Conservation (phyloP, 2,888 invertebrate genomes). For the Ametastegia equiseti region DNA sequence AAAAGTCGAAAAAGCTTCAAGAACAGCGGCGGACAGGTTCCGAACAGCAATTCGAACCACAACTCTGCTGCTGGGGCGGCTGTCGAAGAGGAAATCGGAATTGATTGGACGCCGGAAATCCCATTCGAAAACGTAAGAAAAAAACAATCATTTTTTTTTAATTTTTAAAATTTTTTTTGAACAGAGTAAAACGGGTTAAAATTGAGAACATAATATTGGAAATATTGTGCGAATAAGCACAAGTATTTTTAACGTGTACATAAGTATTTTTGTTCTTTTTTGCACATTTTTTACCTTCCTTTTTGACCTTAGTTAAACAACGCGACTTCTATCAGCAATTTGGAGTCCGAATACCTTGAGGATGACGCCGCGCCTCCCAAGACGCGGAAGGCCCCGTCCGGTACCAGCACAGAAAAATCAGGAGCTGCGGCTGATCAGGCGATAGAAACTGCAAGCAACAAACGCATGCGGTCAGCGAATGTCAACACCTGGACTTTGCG, state of each 20-base stretch:
- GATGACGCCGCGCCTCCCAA: constrained; percentile 71
- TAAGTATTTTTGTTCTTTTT: too few relatives aligned
- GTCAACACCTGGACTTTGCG: constrained; percentile 92
- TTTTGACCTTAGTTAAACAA: constrained; percentile 69
- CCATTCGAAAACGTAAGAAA: constrained; percentile 90
- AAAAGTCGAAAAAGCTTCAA: constrained; percentile 74
- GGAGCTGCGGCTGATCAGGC: constrained; percentile 88
- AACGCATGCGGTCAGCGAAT: constrained; percentile 91
- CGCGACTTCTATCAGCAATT: constrained; percentile 71
- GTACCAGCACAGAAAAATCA: constrained; percentile 60
- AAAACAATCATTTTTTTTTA: too few relatives aligned
- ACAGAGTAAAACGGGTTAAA: neutral
- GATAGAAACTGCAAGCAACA: constrained; percentile 93
- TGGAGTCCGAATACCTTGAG: constrained; percentile 72
- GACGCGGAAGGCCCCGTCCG: constrained; percentile 61
- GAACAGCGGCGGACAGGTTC: constrained; percentile 56
- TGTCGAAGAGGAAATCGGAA: constrained; percentile 85
- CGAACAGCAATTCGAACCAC: constrained; percentile 62
- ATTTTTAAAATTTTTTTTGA: too few relatives aligned
- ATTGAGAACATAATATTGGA: too few relatives aligned
- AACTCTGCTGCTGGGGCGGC: constrained; percentile 74
- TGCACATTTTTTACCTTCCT: neutral
- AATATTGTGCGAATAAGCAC: too few relatives aligned
- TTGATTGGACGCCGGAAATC: constrained; percentile 94
- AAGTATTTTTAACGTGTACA: too few relatives aligned